These are phyloP conservation scores for Tenthredo amoena DNA, from an alignment of 2,888 invertebrate genomes.

Conservation along the genomic window DNA sequence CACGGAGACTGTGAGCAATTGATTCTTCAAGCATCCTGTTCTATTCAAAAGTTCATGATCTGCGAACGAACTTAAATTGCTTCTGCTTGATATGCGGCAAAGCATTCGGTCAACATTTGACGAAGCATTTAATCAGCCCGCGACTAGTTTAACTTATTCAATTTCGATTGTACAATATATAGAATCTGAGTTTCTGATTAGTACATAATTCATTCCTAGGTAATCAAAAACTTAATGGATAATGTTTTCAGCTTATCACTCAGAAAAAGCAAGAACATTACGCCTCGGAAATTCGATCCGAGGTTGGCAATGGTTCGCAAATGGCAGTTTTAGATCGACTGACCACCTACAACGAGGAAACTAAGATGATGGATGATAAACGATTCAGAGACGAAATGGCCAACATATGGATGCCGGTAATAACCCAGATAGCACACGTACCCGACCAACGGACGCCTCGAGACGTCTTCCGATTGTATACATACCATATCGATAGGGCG, in stretches of 20 bases:
- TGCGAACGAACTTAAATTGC: background rate
- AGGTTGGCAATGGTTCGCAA: too few species aligned
- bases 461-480: too few species aligned
- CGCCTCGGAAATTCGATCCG: too few species aligned
- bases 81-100: background rate
- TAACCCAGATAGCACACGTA: background rate
- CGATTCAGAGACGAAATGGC: background rate
- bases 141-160: background rate
- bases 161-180: background rate
- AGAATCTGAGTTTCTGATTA: background rate
- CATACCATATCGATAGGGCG: too few species aligned
- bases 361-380: background rate
- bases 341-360: background rate
- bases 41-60: background rate
- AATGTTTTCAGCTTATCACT: background rate
- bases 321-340: slow-evolving; percentile 9
- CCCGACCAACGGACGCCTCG: too few species aligned
- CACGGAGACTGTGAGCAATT: slow-evolving; percentile 57
- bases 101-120: too few species aligned
- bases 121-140: background rate
- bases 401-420: slow-evolving; percentile 36
- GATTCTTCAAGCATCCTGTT: background rate
- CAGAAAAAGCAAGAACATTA: too few species aligned
- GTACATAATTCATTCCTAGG: too few species aligned
- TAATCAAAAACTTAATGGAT: too few species aligned